phyloP scores from a whole-genome alignment of 2,888 invertebrate species.

The Himalopsyche tibetana region DNA sequence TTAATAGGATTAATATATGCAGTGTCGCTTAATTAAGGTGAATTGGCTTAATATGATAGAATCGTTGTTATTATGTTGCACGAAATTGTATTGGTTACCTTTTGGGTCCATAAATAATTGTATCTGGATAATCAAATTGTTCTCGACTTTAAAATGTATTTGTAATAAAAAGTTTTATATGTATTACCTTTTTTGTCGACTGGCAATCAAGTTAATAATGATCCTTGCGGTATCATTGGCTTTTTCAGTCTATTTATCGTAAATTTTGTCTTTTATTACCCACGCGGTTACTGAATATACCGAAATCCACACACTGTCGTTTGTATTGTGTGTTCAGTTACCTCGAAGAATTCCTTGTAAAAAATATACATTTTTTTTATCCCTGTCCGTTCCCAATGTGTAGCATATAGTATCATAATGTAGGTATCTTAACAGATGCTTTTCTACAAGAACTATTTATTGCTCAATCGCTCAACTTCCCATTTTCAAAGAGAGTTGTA shows the following conservation, averaged over 20 bases:
- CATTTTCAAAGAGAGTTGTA: too few species aligned
- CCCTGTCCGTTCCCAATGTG: too few species aligned
- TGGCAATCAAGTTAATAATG: slow-evolving; percentile 20
- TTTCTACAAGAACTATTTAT: too few species aligned
- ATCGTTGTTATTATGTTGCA: too few species aligned
- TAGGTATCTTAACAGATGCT: too few species aligned
- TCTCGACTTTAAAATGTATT: not conserved
- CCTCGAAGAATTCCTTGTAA: not conserved
- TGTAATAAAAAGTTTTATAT: slow-evolving; percentile 3
- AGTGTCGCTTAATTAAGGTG: too few species aligned
- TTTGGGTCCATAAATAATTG: not conserved
- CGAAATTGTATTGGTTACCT: not conserved
- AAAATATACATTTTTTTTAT: too few species aligned
- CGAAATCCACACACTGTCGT: not conserved
- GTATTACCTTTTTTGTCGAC: slow-evolving; percentile 13
- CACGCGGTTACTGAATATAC: not conserved
- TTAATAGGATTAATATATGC: too few species aligned
- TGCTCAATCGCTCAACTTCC: too few species aligned
- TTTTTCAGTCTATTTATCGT: slow-evolving; percentile 19
- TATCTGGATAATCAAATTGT: not conserved
- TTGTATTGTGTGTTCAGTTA: not conserved
- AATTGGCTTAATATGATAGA: too few species aligned
- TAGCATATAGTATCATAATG: too few species aligned
- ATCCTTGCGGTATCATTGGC: slow-evolving; percentile 21
- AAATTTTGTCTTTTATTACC: slow-evolving; percentile 28